These are phyloP conservation scores for Ellobium chinense DNA, from an alignment of 2,888 invertebrate genomes.

Conservation along the genomic window DNA sequence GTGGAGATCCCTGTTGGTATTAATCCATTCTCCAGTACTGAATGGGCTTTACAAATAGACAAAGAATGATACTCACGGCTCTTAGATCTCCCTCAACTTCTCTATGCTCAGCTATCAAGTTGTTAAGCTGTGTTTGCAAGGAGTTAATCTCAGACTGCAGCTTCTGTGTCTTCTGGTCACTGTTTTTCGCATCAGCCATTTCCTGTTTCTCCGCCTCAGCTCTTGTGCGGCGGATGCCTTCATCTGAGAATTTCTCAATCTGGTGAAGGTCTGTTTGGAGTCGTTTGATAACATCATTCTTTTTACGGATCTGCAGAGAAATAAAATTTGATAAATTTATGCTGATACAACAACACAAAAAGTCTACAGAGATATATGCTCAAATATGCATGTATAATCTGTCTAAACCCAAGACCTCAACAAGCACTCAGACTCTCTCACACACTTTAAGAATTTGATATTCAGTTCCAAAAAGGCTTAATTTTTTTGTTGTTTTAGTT, in stretches of 20 bases:
- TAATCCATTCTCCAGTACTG: no score
- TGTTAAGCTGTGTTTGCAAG: constrained; percentile 74
- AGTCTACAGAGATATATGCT: no score
- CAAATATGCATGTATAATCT: no score
- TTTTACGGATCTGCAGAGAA: constrained; percentile 71
- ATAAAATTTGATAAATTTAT: no score
- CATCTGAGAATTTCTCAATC: constrained; percentile 78
- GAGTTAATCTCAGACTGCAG: constrained; percentile 73
- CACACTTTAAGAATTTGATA: no score
- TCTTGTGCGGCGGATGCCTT: constrained; percentile 70
- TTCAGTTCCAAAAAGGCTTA: no score
- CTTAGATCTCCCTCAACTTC: constrained; percentile 75
- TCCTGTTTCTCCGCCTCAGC: constrained; percentile 79
- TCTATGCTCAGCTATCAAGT: constrained; percentile 73
- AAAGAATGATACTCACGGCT: constrained; percentile 62
- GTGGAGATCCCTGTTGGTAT: no score
- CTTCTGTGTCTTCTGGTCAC: constrained; percentile 75
- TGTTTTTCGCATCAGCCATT: constrained; percentile 76
- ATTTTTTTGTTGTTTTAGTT: no score
- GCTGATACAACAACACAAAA: no score
- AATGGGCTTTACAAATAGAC: no score
- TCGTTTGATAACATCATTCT: constrained; percentile 77
- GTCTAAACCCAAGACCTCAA: no score
- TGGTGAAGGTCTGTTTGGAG: constrained; percentile 76
- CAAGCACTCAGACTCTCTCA: no score